These are phyloP conservation scores for Epinotia nisella DNA, from an alignment of 2,888 invertebrate genomes.

Conservation along the genomic window DNA sequence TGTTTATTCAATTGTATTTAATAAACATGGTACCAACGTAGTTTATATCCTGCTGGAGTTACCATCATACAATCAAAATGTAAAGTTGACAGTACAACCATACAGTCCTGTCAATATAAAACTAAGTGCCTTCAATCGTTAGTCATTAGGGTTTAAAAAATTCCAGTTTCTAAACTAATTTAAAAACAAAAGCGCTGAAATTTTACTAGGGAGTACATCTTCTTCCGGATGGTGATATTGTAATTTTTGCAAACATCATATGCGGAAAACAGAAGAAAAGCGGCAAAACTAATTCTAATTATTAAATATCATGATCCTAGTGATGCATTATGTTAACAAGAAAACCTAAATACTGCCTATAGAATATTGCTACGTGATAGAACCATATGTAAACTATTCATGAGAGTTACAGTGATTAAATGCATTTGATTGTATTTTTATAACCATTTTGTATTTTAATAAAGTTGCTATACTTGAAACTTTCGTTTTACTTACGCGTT, in stretches of 20 bases:
- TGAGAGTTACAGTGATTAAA: conserved; percentile 80
- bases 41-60: conserved; percentile 76
- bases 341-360: conserved; percentile 39
- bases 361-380: conserved; percentile 54
- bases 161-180: conserved; percentile 62
- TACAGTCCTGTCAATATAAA: conserved; percentile 79
- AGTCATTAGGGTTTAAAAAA: conserved; percentile 82
- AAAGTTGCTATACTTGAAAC: conserved; percentile 83
- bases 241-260: conserved; percentile 22
- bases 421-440: conserved; percentile 85
- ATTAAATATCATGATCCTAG: conserved; percentile 38
- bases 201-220: not conserved
- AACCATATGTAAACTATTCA: conserved; percentile 59
- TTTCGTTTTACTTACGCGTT: conserved; percentile 63
- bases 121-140: conserved; percentile 83
- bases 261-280: not conserved
- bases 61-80: conserved; percentile 83
- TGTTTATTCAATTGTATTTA: conserved; percentile 52
- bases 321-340: conserved; percentile 34
- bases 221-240: conserved; percentile 29
- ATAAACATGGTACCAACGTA: conserved; percentile 64
- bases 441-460: conserved; percentile 84
- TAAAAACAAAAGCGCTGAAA: conserved; percentile 48
- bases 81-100: conserved; percentile 79
- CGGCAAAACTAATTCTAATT: conserved; percentile 22